Evolutionary conservation across 1,140 invertebrate genomes (phyloP).

Genomic region (Cardiocondyla obscurior): DNA sequence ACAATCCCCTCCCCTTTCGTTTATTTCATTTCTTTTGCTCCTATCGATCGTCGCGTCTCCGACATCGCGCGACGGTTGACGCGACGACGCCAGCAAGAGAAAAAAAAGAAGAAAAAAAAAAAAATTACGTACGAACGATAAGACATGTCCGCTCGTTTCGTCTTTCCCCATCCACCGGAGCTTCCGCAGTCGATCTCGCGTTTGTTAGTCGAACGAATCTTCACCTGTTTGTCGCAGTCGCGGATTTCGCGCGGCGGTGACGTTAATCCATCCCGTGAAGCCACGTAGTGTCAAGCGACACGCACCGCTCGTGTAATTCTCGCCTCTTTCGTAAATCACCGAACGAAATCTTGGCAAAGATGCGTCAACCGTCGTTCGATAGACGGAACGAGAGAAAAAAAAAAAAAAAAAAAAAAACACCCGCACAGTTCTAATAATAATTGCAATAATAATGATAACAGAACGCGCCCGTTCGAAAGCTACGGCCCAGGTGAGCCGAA

Average conservation of each 20-base stretch:
- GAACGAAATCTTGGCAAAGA: neutral
- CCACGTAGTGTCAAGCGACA: neutral
- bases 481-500: slow-evolving; percentile 1
- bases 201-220: neutral
- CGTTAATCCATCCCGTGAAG: neutral
- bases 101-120: slow-evolving; percentile 39
- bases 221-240: neutral
- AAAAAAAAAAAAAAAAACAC: neutral
- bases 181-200: no score
- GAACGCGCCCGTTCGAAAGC: neutral
- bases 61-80: slow-evolving; percentile 28
- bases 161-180: neutral
- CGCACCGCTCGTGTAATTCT: neutral
- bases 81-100: slow-evolving; percentile 7
- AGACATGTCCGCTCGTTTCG: neutral
- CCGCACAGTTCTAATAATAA: neutral
- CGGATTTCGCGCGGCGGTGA: neutral
- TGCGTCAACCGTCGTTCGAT: neutral
- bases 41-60: slow-evolving; percentile 40
- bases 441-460: neutral
- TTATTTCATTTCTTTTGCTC: slow-evolving; percentile 41
- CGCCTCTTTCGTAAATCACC: neutral
- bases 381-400: neutral
- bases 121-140: neutral
- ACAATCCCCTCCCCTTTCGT: neutral